A percentile compares a stretch with the other conserved stretches of the same genome.
These are phyloP conservation scores for Phymatocera aterrima DNA, from an alignment of 2,888 invertebrate genomes.

Conservation along the genomic window DNA sequence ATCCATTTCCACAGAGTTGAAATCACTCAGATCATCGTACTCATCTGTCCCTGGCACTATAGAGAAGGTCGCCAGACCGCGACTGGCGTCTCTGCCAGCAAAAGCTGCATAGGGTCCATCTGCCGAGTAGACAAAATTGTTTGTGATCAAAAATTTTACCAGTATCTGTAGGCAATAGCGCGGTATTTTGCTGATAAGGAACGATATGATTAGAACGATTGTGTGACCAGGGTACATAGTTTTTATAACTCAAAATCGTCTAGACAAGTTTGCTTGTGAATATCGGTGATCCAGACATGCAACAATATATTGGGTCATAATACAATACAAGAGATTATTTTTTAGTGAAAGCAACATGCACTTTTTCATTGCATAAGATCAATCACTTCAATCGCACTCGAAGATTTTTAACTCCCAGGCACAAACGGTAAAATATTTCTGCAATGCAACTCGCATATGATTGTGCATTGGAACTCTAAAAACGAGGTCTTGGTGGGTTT, in stretches of 20 bases:
- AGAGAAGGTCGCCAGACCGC: slow-evolving; percentile 95
- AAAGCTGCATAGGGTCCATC: slow-evolving; percentile 96
- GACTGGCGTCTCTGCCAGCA: slow-evolving; percentile 96
- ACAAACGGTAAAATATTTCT: too few species aligned
- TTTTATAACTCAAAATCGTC: background rate
- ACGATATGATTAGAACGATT: background rate
- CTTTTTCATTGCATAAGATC: too few species aligned
- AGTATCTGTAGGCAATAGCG: background rate
- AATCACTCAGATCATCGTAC: slow-evolving; percentile 97
- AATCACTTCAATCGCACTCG: too few species aligned
- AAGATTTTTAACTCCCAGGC: too few species aligned
- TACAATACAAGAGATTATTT: too few species aligned
- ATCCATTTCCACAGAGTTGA: slow-evolving; percentile 95
- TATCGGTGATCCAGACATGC: background rate
- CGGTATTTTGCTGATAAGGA: background rate
- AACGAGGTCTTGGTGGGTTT: background rate
- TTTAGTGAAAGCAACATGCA: too few species aligned
- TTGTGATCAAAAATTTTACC: background rate
- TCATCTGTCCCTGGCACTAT: slow-evolving; percentile 88
- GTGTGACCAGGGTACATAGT: background rate
- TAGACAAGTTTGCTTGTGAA: background rate
- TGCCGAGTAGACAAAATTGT: slow-evolving; percentile 70
- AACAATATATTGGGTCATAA: background rate
- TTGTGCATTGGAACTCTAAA: background rate
- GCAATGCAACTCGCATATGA: background rate